These are phyloP conservation scores for Phalacrocorax brasilianus DNA, from an alignment of 2,113 vertebrate species.

Conservation along the genomic window DNA sequence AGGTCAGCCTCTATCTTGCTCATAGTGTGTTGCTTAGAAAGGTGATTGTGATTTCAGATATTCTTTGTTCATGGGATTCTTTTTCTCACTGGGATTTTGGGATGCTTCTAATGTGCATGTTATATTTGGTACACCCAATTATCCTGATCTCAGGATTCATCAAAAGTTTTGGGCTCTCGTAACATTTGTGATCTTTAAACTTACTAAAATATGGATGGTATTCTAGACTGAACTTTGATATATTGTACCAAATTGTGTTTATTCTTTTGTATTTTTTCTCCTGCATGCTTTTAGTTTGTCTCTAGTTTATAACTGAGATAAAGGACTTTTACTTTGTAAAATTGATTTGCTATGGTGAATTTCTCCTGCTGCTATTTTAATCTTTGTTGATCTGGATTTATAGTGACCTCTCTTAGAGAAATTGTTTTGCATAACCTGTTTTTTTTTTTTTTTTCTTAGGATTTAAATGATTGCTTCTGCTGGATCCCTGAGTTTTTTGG, in stretches of 20 bases:
- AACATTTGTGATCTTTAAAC: not conserved
- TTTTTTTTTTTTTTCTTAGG: not conserved
- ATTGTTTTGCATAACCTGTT: constrained; percentile 8
- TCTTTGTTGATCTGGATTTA: constrained; percentile 59
- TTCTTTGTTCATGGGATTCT: not conserved
- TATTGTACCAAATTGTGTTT: not conserved
- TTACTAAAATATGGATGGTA: not conserved
- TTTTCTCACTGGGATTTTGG: not conserved
- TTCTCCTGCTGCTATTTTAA: constrained; percentile 32
- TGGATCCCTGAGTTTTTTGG: not conserved
- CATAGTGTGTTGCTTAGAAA: not conserved
- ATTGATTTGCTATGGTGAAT: not conserved
- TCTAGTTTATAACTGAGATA: not conserved
- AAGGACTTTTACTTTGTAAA: not conserved
- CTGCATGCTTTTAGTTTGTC: not conserved
- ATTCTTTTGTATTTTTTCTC: not conserved
- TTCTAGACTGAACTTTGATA: not conserved
- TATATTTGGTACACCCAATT: not conserved
- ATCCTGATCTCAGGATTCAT: not conserved
- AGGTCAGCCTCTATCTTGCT: not conserved
- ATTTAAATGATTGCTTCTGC: constrained; percentile 21
- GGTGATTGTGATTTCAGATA: not conserved
- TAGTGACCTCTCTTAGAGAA: not conserved
- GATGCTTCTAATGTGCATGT: not conserved
- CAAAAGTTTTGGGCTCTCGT: not conserved